Evolutionary conservation across 2,888 invertebrate species (phyloP).

Genomic region (Drosophila crucigera): DNA sequence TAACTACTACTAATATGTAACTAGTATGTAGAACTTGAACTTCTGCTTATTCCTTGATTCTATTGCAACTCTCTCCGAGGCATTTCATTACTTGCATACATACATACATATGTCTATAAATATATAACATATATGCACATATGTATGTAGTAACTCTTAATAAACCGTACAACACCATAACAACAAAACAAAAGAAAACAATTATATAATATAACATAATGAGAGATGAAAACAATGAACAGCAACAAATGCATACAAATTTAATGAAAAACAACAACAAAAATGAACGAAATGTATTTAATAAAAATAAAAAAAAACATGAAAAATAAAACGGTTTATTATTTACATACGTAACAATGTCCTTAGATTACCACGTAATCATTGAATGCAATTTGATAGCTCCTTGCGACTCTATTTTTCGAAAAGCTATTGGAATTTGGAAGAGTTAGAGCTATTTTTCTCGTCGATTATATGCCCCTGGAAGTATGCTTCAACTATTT

Average conservation of each 20-base stretch:
- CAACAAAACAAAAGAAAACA: constrained; percentile 31
- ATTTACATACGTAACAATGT: neutral
- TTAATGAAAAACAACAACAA: constrained; percentile 50
- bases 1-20: constrained; percentile 7
- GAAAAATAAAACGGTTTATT: constrained; percentile 10
- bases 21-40: constrained; percentile 35
- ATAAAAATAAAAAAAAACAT: constrained; percentile 68
- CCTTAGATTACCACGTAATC: neutral
- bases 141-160: constrained; percentile 40
- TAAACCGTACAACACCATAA: constrained; percentile 26
- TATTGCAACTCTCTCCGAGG: constrained; percentile 25
- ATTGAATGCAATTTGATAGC: neutral
- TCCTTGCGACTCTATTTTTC: neutral
- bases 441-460: neutral
- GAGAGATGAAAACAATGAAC: constrained; percentile 65
- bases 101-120: constrained; percentile 14
- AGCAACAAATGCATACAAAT: constrained; percentile 63
- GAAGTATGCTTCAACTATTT: neutral
- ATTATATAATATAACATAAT: constrained; percentile 44
- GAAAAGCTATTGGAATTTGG: neutral
- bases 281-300: constrained; percentile 76
- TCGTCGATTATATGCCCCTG: neutral
- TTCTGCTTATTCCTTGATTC: constrained; percentile 27
- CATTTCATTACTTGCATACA: constrained; percentile 43
- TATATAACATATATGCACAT: constrained; percentile 12